Conservation (phyloP, 1,140 invertebrate species). For the Diachasma alloeum region DNA sequence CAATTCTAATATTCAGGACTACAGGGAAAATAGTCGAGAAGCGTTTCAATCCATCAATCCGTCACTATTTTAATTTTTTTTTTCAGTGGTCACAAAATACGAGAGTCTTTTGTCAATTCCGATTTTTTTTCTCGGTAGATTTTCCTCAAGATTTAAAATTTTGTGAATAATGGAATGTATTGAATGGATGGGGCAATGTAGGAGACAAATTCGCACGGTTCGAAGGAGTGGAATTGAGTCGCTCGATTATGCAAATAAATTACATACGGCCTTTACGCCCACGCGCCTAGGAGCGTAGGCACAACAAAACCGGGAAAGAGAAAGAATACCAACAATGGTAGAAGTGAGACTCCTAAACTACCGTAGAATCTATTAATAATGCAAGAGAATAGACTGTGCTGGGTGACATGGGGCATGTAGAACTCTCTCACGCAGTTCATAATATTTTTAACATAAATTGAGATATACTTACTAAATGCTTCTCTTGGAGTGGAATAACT, state of each 20-base stretch:
- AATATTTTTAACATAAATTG: no score
- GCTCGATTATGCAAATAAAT: slow-evolving; percentile 53
- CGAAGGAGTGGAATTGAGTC: slow-evolving; percentile 46
- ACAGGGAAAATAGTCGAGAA: background rate
- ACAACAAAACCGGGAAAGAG: background rate
- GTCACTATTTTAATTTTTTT: background rate
- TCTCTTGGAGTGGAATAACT: no score
- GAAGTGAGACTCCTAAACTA: slow-evolving; percentile 10
- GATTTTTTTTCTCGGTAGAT: background rate
- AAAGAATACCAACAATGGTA: slow-evolving; percentile 6
- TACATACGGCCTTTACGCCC: slow-evolving; percentile 40
- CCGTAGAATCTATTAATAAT: slow-evolving; percentile 23
- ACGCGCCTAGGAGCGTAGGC: background rate
- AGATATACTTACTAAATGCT: no score
- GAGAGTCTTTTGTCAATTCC: background rate
- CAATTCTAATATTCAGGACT: slow-evolving; percentile 11
- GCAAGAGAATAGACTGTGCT: background rate
- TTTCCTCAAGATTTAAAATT: background rate
- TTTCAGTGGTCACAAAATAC: no score
- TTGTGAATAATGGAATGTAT: background rate
- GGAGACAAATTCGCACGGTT: slow-evolving; percentile 9
- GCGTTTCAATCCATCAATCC: background rate
- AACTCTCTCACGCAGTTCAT: background rate
- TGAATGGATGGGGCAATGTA: background rate
- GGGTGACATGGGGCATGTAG: background rate